Evolutionary conservation across 2,888 invertebrate genomes (phyloP), one percentile per base, ranked within the genome.

Genomic region (Arrhopalites spinosus): DNA sequence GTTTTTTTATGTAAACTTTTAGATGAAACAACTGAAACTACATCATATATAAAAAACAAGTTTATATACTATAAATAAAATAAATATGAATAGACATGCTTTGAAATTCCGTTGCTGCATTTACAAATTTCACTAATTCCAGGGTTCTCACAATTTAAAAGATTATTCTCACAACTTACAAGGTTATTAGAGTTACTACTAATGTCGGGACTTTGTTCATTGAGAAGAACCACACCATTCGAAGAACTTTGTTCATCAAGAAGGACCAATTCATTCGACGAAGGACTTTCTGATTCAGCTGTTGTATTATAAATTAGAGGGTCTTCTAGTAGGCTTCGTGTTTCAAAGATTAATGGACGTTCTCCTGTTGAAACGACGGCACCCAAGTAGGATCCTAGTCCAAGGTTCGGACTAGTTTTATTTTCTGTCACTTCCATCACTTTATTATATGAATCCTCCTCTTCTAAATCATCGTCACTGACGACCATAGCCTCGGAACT

Each of bases 141-240:
- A n/a, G n/a, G n/a, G n/a, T n/a, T n/a, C n/a, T n/a, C 20, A 20
- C 59, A 11, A 20, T 59, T 20, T 59, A 25, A 13, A 59, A 59
- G 59, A 36, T 36, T 36, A 68, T 43, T 69, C n/a, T 74, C 68
- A 27, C 77, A 73, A 56, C 78, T 69, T 73, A 36, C 11, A 36
- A 78, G 68, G 43, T 78, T 61, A 64, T 78, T 80, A 43, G 77
- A 77, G 73, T 81, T 80, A 27, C 77, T 78, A 27, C 75, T 78
- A 69, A 78, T 25, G 25, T 78, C 80, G 45, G 81, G 71, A 78
- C 70, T 81, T 59, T 78, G 78, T 76, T 79, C 80, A 72, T 81
- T 79, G 56, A 81, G 72, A 11, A 80, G 75, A 47, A 81, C 72
- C 13, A 78, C 56, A 53, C 77, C 78, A 69, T 69, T 69, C 36